A percentile compares a stretch with the other conserved stretches of the same genome.
Conservation (phyloP, 2,888 invertebrate genomes). For the Tenthredo livida region DNA sequence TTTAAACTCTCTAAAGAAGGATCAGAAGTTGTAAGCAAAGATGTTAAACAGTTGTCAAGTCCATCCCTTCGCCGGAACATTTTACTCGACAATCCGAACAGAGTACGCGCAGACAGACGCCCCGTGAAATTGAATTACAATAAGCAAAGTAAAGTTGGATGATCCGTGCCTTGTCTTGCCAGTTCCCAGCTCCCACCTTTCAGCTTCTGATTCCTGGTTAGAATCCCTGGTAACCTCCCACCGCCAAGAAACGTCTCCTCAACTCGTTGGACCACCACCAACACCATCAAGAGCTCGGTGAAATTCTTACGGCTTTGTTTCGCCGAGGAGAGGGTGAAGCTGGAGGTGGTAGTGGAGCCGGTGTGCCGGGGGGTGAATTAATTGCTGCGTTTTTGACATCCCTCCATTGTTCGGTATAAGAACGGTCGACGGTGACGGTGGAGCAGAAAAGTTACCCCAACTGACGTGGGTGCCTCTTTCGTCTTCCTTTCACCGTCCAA, state of each 20-base stretch:
- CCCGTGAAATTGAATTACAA: constrained; percentile 76
- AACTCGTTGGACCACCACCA: constrained; percentile 26
- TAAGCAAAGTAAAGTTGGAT: constrained; percentile 74
- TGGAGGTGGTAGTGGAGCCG: not conserved
- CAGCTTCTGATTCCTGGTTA: constrained; percentile 57
- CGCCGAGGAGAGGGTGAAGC: constrained; percentile 49
- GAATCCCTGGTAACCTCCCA: constrained; percentile 48
- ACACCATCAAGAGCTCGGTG: constrained; percentile 4
- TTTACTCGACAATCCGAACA: constrained; percentile 61
- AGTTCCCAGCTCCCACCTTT: constrained; percentile 64
- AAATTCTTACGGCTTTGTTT: constrained; percentile 75
- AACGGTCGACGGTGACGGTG: constrained; percentile 66
- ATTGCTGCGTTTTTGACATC: constrained; percentile 77
- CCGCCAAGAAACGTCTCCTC: constrained; percentile 52
- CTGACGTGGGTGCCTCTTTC: constrained; percentile 55
- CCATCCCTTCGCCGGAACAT: constrained; percentile 65
- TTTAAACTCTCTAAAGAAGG: constrained; percentile 43
- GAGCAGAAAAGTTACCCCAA: constrained; percentile 67
- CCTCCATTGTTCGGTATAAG: constrained; percentile 71
- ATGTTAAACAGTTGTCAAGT: constrained; percentile 75
- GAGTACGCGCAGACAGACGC: constrained; percentile 63
- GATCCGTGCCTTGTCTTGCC: constrained; percentile 73
- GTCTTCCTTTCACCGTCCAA: constrained; percentile 38
- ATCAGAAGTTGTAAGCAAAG: constrained; percentile 63
- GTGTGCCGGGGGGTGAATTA: constrained; percentile 70